A percentile compares a stretch with the other conserved stretches of the same genome.
phyloP scores from a whole-genome alignment of 2,797 vertebrate genomes.

The Sebastes dallii region DNA sequence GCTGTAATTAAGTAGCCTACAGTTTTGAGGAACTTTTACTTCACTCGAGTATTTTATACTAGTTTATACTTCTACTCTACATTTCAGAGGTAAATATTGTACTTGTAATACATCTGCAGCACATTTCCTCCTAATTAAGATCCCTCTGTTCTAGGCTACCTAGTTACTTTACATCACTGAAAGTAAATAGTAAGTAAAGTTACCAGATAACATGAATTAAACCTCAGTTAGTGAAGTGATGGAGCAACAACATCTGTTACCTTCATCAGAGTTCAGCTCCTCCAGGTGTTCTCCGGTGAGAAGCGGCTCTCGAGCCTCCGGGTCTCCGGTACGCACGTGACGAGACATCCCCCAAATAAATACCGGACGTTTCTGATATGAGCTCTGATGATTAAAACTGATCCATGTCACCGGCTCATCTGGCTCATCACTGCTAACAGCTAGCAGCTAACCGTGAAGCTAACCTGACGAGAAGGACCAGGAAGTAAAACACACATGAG shows the following conservation, averaged over 20 bases:
- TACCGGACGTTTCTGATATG: not conserved
- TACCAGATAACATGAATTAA: not conserved
- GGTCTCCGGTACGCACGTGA: constrained; percentile 33
- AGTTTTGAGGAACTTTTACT: too few species aligned
- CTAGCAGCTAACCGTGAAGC: constrained; percentile 6
- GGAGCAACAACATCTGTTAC: constrained; percentile 29
- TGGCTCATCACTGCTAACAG: constrained; percentile 33
- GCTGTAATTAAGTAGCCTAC: too few species aligned
- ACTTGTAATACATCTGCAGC: too few species aligned
- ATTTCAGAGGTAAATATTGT: too few species aligned
- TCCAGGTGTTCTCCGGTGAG: constrained; percentile 23
- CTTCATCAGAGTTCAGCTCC: constrained; percentile 66
- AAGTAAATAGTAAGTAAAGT: too few species aligned
- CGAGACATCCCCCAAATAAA: constrained; percentile 44
- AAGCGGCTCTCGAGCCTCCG: constrained; percentile 67
- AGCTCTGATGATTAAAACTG: not conserved
- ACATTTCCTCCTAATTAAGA: too few species aligned
- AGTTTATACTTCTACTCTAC: too few species aligned
- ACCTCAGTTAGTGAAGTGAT: not conserved
- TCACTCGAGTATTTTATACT: too few species aligned
- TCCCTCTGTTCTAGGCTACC: too few species aligned
- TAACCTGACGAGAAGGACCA: constrained; percentile 65
- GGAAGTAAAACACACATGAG: constrained; percentile 58
- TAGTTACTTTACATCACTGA: too few species aligned
- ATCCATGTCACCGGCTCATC: not conserved